A percentile compares a stretch with the other conserved stretches of the same genome.
phyloP scores from a whole-genome alignment of 2,888 invertebrate genomes.

The Mayetiola destructor region DNA sequence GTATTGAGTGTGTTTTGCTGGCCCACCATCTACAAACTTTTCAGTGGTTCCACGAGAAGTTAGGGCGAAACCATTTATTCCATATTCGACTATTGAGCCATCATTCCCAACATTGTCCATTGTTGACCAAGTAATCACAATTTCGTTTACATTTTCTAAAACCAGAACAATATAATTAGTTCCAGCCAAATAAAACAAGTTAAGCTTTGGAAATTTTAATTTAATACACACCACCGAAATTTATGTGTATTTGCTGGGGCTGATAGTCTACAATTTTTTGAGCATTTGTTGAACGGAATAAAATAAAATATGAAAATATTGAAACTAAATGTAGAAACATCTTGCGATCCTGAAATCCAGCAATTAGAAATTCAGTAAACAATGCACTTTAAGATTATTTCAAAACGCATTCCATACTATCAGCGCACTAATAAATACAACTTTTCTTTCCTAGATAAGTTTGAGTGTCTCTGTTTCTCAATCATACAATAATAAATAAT shows the following conservation, averaged over 20 bases:
- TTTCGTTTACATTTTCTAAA: constrained; percentile 47
- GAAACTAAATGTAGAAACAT: neutral
- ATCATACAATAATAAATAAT: no score
- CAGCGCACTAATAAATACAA: no score
- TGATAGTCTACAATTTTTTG: constrained; percentile 36
- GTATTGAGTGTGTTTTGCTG: constrained; percentile 46
- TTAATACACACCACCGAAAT: constrained; percentile 42
- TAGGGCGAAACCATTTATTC: constrained; percentile 43
- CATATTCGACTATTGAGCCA: constrained; percentile 58
- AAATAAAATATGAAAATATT: neutral
- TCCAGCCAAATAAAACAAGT: constrained; percentile 13
- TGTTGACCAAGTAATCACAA: constrained; percentile 75
- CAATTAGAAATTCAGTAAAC: no score
- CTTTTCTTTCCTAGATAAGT: no score
- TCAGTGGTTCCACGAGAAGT: constrained; percentile 42
- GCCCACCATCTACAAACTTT: constrained; percentile 62
- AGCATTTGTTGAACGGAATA: neutral
- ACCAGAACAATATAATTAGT: constrained; percentile 20
- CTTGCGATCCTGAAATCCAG: no score
- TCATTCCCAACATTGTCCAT: constrained; percentile 44
- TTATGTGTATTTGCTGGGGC: constrained; percentile 53
- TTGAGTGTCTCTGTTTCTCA: no score
- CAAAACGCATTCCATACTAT: no score
- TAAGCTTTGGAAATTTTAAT: constrained; percentile 1
- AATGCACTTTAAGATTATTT: no score